phyloP scores from a whole-genome alignment of 2,888 invertebrate genomes.

The Anagyrus pseudococci region DNA sequence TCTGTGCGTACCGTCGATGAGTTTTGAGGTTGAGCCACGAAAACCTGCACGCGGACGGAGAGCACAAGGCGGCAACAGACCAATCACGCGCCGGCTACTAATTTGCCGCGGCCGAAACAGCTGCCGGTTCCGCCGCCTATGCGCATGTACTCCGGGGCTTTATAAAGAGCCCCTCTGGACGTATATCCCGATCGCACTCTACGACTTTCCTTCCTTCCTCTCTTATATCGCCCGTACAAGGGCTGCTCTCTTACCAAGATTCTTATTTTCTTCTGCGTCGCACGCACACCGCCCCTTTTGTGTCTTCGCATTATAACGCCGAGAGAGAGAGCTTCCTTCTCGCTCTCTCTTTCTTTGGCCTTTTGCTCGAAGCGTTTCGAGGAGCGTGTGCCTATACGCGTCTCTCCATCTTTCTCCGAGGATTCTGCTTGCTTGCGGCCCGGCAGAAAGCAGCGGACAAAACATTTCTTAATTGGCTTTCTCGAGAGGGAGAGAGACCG shows the following conservation, averaged over 20 bases:
- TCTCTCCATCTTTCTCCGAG: conserved; percentile 40
- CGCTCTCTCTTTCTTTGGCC: too few species aligned
- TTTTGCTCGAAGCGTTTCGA: conserved; percentile 26
- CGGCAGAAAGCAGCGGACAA: conserved; percentile 52
- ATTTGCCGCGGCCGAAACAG: conserved; percentile 61
- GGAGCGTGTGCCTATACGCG: conserved; percentile 27
- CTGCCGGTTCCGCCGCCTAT: conserved; percentile 60
- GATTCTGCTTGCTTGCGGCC: conserved; percentile 41
- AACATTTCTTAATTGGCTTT: conserved; percentile 63
- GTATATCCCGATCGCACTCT: conserved; percentile 39
- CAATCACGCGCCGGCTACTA: conserved; percentile 62
- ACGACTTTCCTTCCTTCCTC: conserved; percentile 18
- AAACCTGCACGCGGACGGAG: too few species aligned
- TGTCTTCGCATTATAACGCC: too few species aligned
- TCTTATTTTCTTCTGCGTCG: too few species aligned
- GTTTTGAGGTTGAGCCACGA: too few species aligned
- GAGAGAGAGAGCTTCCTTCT: too few species aligned
- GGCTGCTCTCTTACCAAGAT: too few species aligned
- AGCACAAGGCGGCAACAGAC: conserved; percentile 61
- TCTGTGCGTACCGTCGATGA: too few species aligned
- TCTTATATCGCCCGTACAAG: too few species aligned
- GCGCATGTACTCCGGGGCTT: conserved; percentile 43
- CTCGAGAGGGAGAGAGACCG: conserved; percentile 33
- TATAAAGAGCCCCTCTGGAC: conserved; percentile 41
- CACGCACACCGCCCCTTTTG: too few species aligned